Evolutionary conservation across 2,888 invertebrate species (phyloP).

Genomic region (Pachydiplax longipennis): DNA sequence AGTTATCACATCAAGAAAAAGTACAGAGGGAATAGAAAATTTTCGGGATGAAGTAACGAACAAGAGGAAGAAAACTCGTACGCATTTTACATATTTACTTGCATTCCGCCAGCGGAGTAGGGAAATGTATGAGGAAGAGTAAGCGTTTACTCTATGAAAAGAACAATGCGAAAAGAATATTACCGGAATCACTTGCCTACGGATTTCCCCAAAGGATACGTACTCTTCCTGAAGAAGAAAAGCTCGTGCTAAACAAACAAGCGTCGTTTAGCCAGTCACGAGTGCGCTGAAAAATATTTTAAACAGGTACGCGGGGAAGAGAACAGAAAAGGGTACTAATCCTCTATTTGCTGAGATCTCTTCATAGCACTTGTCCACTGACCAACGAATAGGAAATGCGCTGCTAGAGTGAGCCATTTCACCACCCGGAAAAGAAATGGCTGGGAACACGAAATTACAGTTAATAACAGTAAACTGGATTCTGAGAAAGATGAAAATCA

Average conservation of each 20-base stretch:
- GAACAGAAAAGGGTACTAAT: not conserved
- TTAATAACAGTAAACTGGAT: not conserved
- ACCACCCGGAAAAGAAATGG: not conserved
- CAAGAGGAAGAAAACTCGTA: not conserved
- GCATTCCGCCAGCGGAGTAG: too few relatives aligned
- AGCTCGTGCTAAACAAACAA: not conserved
- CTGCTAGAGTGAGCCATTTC: not conserved
- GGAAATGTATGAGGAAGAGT: too few relatives aligned
- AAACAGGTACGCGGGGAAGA: not conserved
- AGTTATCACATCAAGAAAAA: too few relatives aligned
- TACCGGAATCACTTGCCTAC: not conserved
- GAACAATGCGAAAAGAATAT: not conserved
- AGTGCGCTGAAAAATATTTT: not conserved
- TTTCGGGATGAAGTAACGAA: not conserved
- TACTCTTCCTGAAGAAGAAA: not conserved
- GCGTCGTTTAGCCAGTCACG: not conserved
- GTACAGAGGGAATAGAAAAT: too few relatives aligned
- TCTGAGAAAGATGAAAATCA: not conserved
- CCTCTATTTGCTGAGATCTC: not conserved
- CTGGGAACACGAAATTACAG: not conserved
- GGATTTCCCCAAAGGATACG: not conserved
- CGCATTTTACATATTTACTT: too few relatives aligned
- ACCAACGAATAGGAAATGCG: not conserved
- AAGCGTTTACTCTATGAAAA: too few relatives aligned
- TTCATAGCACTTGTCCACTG: not conserved